Evolutionary conservation across 2,113 vertebrate genomes (phyloP), one percentile per base, ranked within the genome.

Genomic region (Hippocampus comes): DNA sequence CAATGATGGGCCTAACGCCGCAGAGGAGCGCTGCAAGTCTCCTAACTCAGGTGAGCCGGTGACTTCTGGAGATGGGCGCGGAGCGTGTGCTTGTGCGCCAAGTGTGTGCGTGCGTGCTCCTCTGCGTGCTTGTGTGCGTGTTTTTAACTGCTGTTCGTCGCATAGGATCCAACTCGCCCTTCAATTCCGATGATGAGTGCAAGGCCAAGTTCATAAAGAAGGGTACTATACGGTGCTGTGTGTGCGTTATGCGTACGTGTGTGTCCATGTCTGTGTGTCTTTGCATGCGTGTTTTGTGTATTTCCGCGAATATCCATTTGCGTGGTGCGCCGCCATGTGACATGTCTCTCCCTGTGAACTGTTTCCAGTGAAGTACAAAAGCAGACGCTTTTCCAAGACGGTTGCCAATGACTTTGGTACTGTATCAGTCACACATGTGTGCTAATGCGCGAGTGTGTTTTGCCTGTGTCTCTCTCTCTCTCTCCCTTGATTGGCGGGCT

Each of bases 301-400:
- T 51, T 7, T 51, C 48, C 17, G 48, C 15, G 48, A 15, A 11
- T 46, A 46, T 46, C 12, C 12, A 1, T 2, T 51, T 51, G 48
- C 5, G 12, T 27, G 42, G 43, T 46, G n/a, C 23, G 64, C 23
- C 23, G 84, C 90, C 82, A 76, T 53, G 90, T 86, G 85, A 89
- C 88, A 91, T 59, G 73, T 84, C 53, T 80, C 83, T 91, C 17
- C 59, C 90, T 88, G 75, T 86, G 89, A 89, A 81, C 82, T 92
- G 89, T 95, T 97, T 97, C 84, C 94, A 99, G 97, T 97, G 95
- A 99, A 94, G 91, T 94, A 83, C 88, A 96, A 96, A 96, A 94
- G 95, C 96, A 97, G 95, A 91, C 95, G 93, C 84, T 94, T 99
- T 95, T 97, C 96, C 96, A 97, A 95, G 96, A 97, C 92, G 92